Conservation (phyloP, 2,113 vertebrate genomes). For the Dicrurus megarhynchus region DNA sequence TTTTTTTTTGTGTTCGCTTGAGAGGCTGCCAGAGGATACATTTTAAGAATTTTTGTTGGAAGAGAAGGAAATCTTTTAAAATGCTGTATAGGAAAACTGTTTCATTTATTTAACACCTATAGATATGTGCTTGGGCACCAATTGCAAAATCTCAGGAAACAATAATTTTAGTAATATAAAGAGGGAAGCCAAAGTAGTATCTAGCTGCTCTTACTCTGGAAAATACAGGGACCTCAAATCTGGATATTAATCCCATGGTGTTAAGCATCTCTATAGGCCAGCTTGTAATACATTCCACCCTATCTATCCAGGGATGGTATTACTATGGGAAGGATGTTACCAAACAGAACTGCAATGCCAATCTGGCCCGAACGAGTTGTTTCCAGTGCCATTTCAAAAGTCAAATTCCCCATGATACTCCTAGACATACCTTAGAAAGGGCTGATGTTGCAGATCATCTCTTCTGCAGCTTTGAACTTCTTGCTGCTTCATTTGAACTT, state of each 20-base stretch:
- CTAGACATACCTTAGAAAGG: fast-evolving
- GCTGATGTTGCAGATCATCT: not conserved
- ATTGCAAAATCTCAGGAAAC: not conserved
- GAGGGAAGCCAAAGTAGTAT: not conserved
- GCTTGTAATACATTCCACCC: not conserved
- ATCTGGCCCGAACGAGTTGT: not conserved
- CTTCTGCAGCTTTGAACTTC: not conserved
- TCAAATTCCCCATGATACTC: not conserved
- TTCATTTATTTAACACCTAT: not conserved
- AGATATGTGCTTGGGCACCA: not conserved
- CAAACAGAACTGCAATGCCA: not conserved
- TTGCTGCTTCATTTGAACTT: not conserved
- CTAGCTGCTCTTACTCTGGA: not conserved
- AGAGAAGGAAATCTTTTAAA: not conserved
- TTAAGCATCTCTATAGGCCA: not conserved
- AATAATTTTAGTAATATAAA: not conserved
- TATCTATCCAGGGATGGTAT: not conserved
- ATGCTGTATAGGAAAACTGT: not conserved
- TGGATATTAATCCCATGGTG: fast-evolving
- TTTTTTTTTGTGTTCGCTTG: not conserved
- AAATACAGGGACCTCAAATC: not conserved
- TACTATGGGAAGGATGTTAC: not conserved
- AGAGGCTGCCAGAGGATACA: not conserved
- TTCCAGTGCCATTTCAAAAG: not conserved
- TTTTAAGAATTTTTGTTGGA: not conserved